Evolutionary conservation across 2,888 invertebrate genomes (phyloP), one percentile per base, ranked within the genome.

Genomic region (Boloria selene): DNA sequence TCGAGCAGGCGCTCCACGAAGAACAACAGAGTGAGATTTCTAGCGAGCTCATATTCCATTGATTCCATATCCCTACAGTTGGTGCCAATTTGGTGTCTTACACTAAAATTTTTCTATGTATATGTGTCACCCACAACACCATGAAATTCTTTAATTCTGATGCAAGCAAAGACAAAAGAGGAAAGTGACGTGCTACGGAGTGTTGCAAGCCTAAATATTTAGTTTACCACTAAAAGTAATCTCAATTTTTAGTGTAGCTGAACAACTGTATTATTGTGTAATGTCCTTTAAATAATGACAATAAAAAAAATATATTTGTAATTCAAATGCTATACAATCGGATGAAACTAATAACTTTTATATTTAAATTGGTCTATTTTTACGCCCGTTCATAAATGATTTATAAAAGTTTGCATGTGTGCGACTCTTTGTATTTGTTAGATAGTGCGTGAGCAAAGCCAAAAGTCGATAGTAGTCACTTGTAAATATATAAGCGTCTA

Each of bases 1-100:
- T 99, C 98, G 94, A 99, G 95, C 77, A 99, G 94, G 81, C 98
- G 96, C 93, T 99, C 99, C 87, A 99, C 96, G 93, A 99, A 99
- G 94, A 99, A 99, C 84, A 99, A 94, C 83, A 99, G 93, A 79
- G 98, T 98, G 95, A 97, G 96, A 90, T 98, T 98, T 85, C 97
- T 94, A 80, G 97, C 96, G 92, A 96, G 94, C 94, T 98, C 98
- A 92, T 98, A 98, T 91, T 98, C 97, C 93, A 97, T 96, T 86
- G 97, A 96, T 90, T 98, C 97, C 97, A 98, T 98, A 85, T 92
- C 86, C 87, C 84, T 87, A 85, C 91, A 85, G 92, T 90, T 90
- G 92, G 92, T 92, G 92, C 92, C 92, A 90, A 90, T 88, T 76
- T 85, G 81, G 77, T 78, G 78, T 82, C 90, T 91, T 91, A 91